Percentiles rank a stretch among this genome's conserved stretches.
These are phyloP conservation scores for Orthonevra nobilis DNA, from an alignment of 2,888 invertebrate species.

Conservation along the genomic window DNA sequence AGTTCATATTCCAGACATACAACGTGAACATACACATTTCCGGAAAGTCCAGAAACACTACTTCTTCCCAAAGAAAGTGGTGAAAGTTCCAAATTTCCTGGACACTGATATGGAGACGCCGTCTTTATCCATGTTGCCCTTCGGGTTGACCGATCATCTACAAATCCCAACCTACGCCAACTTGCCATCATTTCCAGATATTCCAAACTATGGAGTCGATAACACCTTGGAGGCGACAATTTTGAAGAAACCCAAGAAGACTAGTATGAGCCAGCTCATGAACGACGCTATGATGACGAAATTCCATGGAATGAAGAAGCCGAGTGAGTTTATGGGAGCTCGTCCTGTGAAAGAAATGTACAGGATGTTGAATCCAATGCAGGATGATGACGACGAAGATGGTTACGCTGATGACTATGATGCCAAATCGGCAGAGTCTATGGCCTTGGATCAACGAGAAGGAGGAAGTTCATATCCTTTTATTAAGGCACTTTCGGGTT, in stretches of 20 bases:
- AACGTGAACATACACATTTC: constrained; percentile 49
- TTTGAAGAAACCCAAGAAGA: constrained; percentile 38
- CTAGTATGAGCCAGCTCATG: constrained; percentile 14
- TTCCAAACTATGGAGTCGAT: constrained; percentile 49
- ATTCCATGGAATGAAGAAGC: constrained; percentile 54
- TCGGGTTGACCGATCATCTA: constrained; percentile 3
- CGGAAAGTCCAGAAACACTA: constrained; percentile 54
- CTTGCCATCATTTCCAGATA: constrained; percentile 30
- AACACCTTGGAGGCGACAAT: constrained; percentile 52
- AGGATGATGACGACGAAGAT: constrained; percentile 7
- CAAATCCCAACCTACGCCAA: constrained; percentile 8
- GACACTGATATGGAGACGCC: constrained; percentile 23
- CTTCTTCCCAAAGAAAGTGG: constrained; percentile 55
- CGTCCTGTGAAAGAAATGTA: constrained; percentile 29
- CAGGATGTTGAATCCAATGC: not conserved
- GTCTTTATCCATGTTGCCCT: constrained; percentile 29
- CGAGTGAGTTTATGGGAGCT: constrained; percentile 51
- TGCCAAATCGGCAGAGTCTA: constrained; percentile 34
- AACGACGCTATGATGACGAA: constrained; percentile 37
- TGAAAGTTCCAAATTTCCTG: constrained; percentile 18
- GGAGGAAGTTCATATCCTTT: constrained; percentile 49
- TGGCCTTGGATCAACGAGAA: constrained; percentile 43
- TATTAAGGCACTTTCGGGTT: constrained; percentile 8
- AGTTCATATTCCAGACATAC: constrained; percentile 60
- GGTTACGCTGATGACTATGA: constrained; percentile 35